Evolutionary conservation across 2,113 vertebrate genomes (phyloP), one percentile per base, ranked within the genome.

Genomic region (Nerophis lumbriciformis): DNA sequence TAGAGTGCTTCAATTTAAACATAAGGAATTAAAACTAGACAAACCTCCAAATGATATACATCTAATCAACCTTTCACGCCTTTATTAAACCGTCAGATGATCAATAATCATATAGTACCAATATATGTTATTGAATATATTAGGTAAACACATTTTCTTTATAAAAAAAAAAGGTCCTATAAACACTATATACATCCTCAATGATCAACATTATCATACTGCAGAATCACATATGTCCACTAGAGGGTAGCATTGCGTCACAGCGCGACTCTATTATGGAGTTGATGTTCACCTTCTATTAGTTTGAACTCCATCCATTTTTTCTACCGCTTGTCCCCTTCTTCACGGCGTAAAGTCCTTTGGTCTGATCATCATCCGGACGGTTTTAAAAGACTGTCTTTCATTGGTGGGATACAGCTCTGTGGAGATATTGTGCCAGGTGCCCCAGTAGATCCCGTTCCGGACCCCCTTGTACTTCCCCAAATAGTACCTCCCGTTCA

Each of bases 401-500:
- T 91, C 93, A 67, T 89, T 92, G 12, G 82, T 89, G 36, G 90
- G 91, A 59, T 84, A 90, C 48, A 79, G 86, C 49, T 89, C 89
- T 49, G 81, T 71, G 8, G 84, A 84, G 36, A 91, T 69, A 6
- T 91, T 93, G 2, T 92, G 90, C 97, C 97, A 99, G 0, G 96
- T 96, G 4, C 94, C 94, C 97, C 97, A 99, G 86, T 90, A 97
- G 68, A 99, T 98, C n/a, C 97, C 97, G 53, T 99, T 90, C 38
- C 93, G 91, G 53, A 98, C 87, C 0, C 97, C 97, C 81, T 88
- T 94, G 77, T 99, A 98, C 61, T 81, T 91, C 53, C 91, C 90
- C 64, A 87, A 68, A 78, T 99, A 96, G 81, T 97, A 98, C 71
- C 90, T 96, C 60, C 97, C 97, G 0, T 99, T 99, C 66, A 98